These are phyloP conservation scores for Larimichthys polyactis DNA, from an alignment of 2,113 vertebrate species.

Conservation along the genomic window DNA sequence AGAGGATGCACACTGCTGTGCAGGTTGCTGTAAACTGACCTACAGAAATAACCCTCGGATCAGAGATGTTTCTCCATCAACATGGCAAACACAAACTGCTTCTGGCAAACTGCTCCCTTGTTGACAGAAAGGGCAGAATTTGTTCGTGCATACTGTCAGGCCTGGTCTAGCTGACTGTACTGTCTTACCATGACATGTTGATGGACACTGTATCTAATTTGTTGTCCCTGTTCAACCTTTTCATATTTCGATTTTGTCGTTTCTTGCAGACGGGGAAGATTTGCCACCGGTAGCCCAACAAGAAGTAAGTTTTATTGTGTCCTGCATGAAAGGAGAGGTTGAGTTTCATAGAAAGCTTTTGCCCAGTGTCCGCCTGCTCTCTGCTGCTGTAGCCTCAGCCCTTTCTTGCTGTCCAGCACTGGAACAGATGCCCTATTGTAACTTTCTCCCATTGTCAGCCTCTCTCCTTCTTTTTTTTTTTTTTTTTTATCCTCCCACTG, in stretches of 20 bases:
- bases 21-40: background rate
- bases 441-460: constrained; percentile 40
- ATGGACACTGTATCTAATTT: background rate
- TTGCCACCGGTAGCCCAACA: background rate
- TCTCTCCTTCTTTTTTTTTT: constrained; percentile 24
- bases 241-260: constrained; percentile 1
- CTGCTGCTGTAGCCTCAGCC: constrained; percentile 18
- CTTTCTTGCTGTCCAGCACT: constrained; percentile 37
- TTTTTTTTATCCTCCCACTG: constrained; percentile 3
- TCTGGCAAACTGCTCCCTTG: background rate
- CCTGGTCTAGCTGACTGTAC: background rate
- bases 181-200: background rate
- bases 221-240: background rate
- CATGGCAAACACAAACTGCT: background rate
- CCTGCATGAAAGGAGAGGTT: background rate
- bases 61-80: background rate
- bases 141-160: background rate
- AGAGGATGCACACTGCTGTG: background rate
- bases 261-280: background rate
- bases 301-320: constrained; percentile 25
- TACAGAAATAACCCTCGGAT: background rate
- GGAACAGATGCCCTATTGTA: constrained; percentile 64
- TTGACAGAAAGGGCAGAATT: background rate
- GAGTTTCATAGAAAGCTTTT: background rate
- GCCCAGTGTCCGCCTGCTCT: constrained; percentile 1